A percentile compares a stretch with the other conserved stretches of the same genome.
These are phyloP conservation scores for Cheirogaleus major DNA, from an alignment of 2,797 vertebrate species.

Conservation along the genomic window DNA sequence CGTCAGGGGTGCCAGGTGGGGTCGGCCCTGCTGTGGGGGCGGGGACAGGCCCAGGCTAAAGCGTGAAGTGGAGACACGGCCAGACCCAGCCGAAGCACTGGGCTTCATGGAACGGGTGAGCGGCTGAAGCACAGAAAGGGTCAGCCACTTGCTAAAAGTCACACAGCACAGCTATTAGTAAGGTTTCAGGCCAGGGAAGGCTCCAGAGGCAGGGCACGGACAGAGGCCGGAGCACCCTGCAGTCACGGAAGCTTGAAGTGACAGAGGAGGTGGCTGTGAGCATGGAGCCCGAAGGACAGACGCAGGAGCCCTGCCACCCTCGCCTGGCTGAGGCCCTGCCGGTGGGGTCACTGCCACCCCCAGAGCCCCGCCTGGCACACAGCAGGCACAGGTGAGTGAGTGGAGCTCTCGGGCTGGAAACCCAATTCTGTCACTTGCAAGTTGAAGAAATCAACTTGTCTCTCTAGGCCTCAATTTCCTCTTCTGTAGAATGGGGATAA, in stretches of 20 bases:
- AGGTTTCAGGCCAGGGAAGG: not conserved
- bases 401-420: not conserved
- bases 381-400: not conserved
- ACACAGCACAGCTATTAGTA: not conserved
- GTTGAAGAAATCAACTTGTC: not conserved
- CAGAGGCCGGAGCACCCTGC: not conserved
- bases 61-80: not conserved
- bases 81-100: not conserved
- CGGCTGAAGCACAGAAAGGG: not conserved
- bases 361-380: not conserved
- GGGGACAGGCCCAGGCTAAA: not conserved
- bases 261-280: not conserved
- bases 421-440: not conserved
- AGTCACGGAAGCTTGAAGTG: not conserved
- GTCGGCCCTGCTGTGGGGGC: rapidly evolving
- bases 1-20: not conserved
- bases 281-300: not conserved
- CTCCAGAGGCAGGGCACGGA: not conserved
- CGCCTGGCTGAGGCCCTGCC: rapidly evolving
- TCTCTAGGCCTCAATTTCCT: not conserved
- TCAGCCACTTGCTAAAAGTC: not conserved
- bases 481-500: not conserved
- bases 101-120: not conserved
- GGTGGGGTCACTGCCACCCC: not conserved
- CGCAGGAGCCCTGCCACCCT: not conserved